Base-by-base conservation (phyloP, 2,113 vertebrate genomes). In the Mobula birostris region DNA sequence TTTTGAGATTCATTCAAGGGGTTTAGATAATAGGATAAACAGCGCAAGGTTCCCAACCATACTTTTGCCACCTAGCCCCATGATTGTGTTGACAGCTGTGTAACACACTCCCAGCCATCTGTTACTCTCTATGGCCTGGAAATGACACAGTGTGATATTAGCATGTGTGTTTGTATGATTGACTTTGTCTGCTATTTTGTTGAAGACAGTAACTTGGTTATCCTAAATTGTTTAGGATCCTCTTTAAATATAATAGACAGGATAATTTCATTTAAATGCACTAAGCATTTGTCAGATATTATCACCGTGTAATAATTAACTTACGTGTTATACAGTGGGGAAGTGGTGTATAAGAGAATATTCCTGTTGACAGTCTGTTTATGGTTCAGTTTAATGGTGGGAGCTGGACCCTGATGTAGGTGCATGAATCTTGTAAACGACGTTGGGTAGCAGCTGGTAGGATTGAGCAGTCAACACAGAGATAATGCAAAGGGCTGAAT, bases 121-220 rank as follows among this genome's bases (percentile, higher is more conserved):
- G 85, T 90, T 90, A 90, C n/a, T 90, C 85, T 90, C 61, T 90
- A 90, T 90, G 85, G 85, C 85, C 85, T 90, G 85, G 29, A 90
- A 90, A 90, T 90, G 85, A 90, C 85, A 88, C 83, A 90, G 85
- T 90, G 85, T 68, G 85, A 90, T 68, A 90, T 90, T 90, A 90
- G 61, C 58, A 32, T 90, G 85, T 85, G 82, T n/a, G 85, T 90
- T 90, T 66, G 61, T 66, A 90, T 32, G 85, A 90, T 32, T 90
- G 63, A 90, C 85, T 66, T 66, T 90, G 61, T 66, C 58, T 90
- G 85, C 85, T 32, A 90, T n/a, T 90, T 68, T 90, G 85, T 66
- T 17, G 15, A n/a, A 32, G 85, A 29, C 85, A 90, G 17, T 90
- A 90, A 90, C 56, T 56, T 87, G 56, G 56, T 87, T 87, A 87